A percentile compares a stretch with the other conserved stretches of the same genome.
Conservation (phyloP, 1,140 invertebrate genomes). For the Littorina saxatilis region DNA sequence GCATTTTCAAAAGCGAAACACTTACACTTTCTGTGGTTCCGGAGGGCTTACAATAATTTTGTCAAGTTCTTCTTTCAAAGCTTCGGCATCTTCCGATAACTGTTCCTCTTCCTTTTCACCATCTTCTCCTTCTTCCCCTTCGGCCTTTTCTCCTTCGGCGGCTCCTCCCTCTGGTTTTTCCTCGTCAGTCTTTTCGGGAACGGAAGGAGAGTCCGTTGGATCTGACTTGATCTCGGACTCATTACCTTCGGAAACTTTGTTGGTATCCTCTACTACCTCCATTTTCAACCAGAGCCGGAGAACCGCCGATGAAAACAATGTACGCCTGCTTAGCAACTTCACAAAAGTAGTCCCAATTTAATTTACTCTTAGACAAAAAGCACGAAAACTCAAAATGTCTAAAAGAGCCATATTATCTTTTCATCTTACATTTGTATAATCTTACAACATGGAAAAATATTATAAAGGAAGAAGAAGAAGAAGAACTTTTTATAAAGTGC, state of each 20-base stretch:
- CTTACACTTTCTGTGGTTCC: conserved; percentile 56
- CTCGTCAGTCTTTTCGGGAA: conserved; percentile 41
- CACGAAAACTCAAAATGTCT: too few relatives aligned
- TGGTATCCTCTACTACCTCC: conserved; percentile 8
- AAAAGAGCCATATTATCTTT: too few relatives aligned
- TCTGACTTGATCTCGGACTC: conserved; percentile 23
- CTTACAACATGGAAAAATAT: too few relatives aligned
- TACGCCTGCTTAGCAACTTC: conserved; percentile 14
- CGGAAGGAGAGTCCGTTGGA: background rate
- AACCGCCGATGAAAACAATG: conserved; percentile 4
- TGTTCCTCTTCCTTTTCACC: conserved; percentile 40
- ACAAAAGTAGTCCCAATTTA: conserved; percentile 2
- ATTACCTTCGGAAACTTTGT: conserved; percentile 21
- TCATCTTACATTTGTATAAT: too few relatives aligned
- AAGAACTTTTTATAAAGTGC: too few relatives aligned
- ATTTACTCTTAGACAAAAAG: too few relatives aligned
- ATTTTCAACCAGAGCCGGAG: background rate
- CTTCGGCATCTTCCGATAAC: conserved; percentile 64
- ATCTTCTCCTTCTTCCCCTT: conserved; percentile 3
- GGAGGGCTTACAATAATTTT: conserved; percentile 70
- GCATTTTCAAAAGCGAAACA: conserved; percentile 28
- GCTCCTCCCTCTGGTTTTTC: conserved; percentile 40
- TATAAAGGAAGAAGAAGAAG: too few relatives aligned
- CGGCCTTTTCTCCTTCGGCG: conserved; percentile 39
- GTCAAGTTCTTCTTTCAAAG: conserved; percentile 69